Base-by-base conservation (phyloP, 2,113 vertebrate genomes). In the Apus apus region DNA sequence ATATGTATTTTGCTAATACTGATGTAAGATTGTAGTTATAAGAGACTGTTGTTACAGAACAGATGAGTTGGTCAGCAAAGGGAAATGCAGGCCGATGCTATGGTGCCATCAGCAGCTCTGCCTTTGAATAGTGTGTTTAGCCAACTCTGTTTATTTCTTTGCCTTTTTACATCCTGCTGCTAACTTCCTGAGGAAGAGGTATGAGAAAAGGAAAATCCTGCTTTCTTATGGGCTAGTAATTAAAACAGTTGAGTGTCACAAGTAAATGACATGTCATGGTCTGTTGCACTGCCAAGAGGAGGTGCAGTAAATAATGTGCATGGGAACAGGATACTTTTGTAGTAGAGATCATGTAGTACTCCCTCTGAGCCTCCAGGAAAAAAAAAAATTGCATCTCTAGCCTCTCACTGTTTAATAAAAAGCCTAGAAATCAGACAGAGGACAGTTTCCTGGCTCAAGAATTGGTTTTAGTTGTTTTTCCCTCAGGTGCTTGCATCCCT, bases 401-500 rank as follows among this genome's bases (percentile, higher is more conserved):
- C 19, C 15, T 66, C 40, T 26, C 7, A 29, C 29, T 70, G 34
- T 38, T 75, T 3, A 4, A 30, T 40, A 60, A 66, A 54, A 32
- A 32, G 27, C 18, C 18, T 58, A 62, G 34, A 65, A 82, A 32
- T 11, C 18, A 62, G 10, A 5, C 5, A 34, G n/a, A 19, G 46
- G 25, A 19, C 3, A 4, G 3, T 43, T 77, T 91, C 83, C 26
- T 75, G 46, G 6, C 30, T 57, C 71, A 19, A 61, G 11, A 54
- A 82, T 40, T 72, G 30, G 16, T 54, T 89, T 50, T 67, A 29
- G 13, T 61, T 13, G n/a, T 53, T 92, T 75, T 92, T 84, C 16
- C 85, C 43, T 93, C 90, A 98, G 97, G 91, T 86, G 27, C 53
- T n/a, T 2, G 90, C 94, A 30, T 89, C 72, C 13, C 94, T 99